phyloP scores from a whole-genome alignment of 2,888 invertebrate species.

The Camponotus fellah region DNA sequence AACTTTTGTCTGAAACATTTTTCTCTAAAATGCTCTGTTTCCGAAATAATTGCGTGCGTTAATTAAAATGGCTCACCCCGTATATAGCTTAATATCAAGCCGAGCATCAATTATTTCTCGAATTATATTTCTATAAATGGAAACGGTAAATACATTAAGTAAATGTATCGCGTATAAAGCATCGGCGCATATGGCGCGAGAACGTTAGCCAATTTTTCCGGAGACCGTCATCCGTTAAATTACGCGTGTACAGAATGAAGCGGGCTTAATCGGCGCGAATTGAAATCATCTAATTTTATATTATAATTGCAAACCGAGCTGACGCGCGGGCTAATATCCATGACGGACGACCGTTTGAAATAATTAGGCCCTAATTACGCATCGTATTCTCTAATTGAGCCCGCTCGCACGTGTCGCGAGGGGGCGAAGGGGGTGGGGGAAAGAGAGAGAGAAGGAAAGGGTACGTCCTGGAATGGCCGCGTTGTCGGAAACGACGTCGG shows the following conservation, averaged over 20 bases:
- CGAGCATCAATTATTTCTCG: background rate
- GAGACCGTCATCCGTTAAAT: background rate
- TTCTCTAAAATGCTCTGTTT: too few relatives aligned
- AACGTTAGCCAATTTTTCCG: slow-evolving; percentile 28
- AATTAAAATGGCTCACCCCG: too few relatives aligned
- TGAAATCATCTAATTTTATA: slow-evolving; percentile 51
- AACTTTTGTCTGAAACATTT: too few relatives aligned
- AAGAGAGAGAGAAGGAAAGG: background rate
- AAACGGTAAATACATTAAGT: background rate
- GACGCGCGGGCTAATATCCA: slow-evolving; percentile 36
- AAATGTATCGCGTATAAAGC: background rate
- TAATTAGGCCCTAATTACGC: slow-evolving; percentile 60
- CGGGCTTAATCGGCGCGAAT: slow-evolving; percentile 26
- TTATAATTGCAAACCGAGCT: slow-evolving; percentile 54
- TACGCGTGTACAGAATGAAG: slow-evolving; percentile 11
- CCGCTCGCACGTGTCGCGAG: slow-evolving; percentile 57
- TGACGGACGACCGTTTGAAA: slow-evolving; percentile 43
- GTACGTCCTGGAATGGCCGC: slow-evolving; percentile 53
- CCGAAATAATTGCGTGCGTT: too few relatives aligned
- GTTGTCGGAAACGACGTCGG: slow-evolving; percentile 70
- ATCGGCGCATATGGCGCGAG: background rate
- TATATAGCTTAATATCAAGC: background rate
- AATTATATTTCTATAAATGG: slow-evolving; percentile 1
- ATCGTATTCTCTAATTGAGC: slow-evolving; percentile 50
- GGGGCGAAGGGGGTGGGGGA: background rate